Evolutionary conservation across 2,113 vertebrate genomes (phyloP).

Genomic region (Cygnus atratus): DNA sequence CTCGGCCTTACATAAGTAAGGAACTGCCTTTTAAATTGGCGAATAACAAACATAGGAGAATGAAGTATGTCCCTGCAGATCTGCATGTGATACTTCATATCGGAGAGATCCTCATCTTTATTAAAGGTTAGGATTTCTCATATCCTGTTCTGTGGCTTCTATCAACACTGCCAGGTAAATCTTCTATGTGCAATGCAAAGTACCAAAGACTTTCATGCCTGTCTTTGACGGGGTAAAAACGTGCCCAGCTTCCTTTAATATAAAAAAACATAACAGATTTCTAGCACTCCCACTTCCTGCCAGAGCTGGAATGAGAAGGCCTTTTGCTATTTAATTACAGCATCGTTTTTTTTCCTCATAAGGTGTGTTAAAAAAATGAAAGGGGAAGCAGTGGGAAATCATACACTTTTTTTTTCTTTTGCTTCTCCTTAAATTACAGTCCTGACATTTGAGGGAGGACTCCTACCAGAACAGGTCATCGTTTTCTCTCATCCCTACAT

Average conservation of each 20-base stretch:
- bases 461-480: not conserved
- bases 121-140: not conserved
- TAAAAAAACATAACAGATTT: not conserved
- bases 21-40: not conserved
- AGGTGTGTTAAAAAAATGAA: not conserved
- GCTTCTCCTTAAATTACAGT: slow-evolving; percentile 1
- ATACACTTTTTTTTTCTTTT: not conserved
- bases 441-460: not conserved
- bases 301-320: not conserved
- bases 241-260: not conserved
- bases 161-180: not conserved
- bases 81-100: not conserved
- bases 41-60: not conserved
- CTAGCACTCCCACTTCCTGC: not conserved
- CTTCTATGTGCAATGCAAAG: not conserved
- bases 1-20: not conserved
- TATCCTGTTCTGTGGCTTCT: not conserved
- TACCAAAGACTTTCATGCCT: not conserved
- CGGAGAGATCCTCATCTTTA: not conserved
- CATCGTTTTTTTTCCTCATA: not conserved
- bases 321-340: not conserved
- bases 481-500: not conserved
- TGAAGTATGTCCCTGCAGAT: not conserved
- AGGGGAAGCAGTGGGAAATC: not conserved
- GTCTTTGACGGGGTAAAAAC: not conserved